phyloP scores from a whole-genome alignment of 2,797 vertebrate species.

The Semotilus atromaculatus region DNA sequence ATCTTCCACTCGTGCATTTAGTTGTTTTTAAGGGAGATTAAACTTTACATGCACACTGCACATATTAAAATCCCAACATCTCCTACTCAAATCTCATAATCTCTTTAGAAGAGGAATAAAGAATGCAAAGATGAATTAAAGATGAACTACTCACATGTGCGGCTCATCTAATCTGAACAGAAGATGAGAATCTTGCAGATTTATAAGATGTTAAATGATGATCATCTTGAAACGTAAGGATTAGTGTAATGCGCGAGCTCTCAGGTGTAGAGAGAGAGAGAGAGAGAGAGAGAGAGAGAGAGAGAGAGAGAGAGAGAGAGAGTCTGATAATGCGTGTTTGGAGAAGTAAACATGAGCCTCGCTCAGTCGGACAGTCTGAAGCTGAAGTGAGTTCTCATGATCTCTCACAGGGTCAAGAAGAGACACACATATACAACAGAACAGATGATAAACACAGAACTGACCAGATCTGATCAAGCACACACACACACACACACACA shows the following conservation, averaged over 20 bases:
- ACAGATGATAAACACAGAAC: too few species aligned
- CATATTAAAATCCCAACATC: not conserved
- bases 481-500: too few species aligned
- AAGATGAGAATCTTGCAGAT: not conserved
- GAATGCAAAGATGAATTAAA: not conserved
- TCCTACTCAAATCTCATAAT: not conserved
- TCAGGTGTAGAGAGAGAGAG: too few species aligned
- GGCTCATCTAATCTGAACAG: not conserved
- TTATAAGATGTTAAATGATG: too few species aligned
- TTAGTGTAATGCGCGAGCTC: accelerated
- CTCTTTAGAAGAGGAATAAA: not conserved
- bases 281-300: too few species aligned
- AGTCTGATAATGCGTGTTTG: too few species aligned
- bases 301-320: too few species aligned
- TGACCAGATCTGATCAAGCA: not conserved
- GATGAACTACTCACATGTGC: not conserved
- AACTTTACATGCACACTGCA: not conserved
- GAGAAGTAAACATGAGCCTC: constrained; percentile 26
- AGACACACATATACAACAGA: too few species aligned
- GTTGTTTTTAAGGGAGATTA: not conserved
- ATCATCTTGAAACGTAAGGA: not conserved
- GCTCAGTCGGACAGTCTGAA: constrained; percentile 38
- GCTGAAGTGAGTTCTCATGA: constrained; percentile 65
- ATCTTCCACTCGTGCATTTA: not conserved
- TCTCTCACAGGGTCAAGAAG: constrained; percentile 60